A percentile compares a stretch with the other conserved stretches of the same genome.
These are phyloP conservation scores for Plectropomus leopardus DNA, from an alignment of 2,113 vertebrate genomes.

Conservation along the genomic window DNA sequence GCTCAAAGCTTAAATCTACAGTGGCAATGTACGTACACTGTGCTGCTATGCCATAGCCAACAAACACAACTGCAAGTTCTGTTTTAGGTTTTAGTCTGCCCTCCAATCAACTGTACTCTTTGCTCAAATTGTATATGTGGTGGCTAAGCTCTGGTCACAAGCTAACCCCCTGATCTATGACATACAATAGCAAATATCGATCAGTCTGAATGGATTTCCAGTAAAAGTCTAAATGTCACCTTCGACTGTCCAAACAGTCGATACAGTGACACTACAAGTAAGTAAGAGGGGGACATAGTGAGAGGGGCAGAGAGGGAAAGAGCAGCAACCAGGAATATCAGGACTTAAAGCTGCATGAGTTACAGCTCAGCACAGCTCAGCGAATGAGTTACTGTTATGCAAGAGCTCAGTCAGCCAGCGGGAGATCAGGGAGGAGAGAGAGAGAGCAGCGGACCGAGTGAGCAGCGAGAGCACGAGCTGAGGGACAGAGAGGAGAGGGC, in stretches of 20 bases:
- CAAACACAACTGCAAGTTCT: neutral
- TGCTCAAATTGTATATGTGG: neutral
- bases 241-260: neutral
- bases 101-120: neutral
- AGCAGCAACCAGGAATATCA: constrained; percentile 67
- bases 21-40: neutral
- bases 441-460: constrained; percentile 19
- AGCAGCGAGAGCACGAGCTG: constrained; percentile 36
- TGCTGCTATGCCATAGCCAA: neutral
- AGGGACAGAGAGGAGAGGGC: constrained; percentile 49
- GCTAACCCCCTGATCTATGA: neutral
- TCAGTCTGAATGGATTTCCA: neutral
- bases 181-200: constrained; percentile 4
- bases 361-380: constrained; percentile 76
- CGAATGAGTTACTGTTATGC: constrained; percentile 77
- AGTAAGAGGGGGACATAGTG: neutral
- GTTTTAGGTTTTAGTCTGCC: neutral
- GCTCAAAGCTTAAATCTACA: neutral
- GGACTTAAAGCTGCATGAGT: constrained; percentile 80
- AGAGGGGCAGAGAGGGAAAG: constrained; percentile 44
- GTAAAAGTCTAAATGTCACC: neutral
- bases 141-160: neutral
- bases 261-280: neutral
- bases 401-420: constrained; percentile 81
- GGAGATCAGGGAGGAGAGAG: constrained; percentile 68